Evolutionary conservation across 2,888 invertebrate genomes (phyloP), one percentile per base, ranked within the genome.

Genomic region (Brachylomia viminalis): DNA sequence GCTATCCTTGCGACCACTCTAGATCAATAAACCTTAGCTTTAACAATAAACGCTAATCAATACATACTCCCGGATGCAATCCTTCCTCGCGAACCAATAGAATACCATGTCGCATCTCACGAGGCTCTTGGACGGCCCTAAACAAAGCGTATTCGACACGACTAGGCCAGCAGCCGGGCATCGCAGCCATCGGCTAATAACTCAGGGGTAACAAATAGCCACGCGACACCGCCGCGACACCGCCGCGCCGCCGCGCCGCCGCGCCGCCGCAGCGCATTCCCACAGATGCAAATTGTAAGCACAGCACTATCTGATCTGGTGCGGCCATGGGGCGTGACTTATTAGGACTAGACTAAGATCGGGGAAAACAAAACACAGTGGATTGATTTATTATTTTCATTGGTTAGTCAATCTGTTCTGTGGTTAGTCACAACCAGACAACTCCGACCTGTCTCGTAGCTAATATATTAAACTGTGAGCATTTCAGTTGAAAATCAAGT

Each of bases 211-310:
- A 86, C 80, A 73, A 79, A 80, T 80, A 67, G 54, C 61, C 59
- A 64, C 59, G 76, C 66, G 84, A 81, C 82, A 82, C 42, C n/a
- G 56, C 73, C 38, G 52, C 56, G 6, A n/a, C 68, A 23, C 33
- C 17, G 27, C 54, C 33, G 33, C 33, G 5, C 33, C 33, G 33
- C 33, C 33, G 2, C 33, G 7, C 72, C 33, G 58, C 71, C 23
- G 77, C 77, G 42, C 77, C 77, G 42, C 77, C 52, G 69, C 76
- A 8, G 72, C 65, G 76, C 87, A 87, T 85, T 85, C 85, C 79
- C 82, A 82, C 70, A 47, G 79, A 86, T 87, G 86, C 86, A 87
- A 86, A 86, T 87, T 82, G 86, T 67, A 62, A 78, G 75, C 78
- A 30, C 68, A 42, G 66, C 64, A 61, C 77, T 85, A 87, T 87